Conservation (phyloP, 2,113 vertebrate genomes). For the Myrmecophaga tridactyla region DNA sequence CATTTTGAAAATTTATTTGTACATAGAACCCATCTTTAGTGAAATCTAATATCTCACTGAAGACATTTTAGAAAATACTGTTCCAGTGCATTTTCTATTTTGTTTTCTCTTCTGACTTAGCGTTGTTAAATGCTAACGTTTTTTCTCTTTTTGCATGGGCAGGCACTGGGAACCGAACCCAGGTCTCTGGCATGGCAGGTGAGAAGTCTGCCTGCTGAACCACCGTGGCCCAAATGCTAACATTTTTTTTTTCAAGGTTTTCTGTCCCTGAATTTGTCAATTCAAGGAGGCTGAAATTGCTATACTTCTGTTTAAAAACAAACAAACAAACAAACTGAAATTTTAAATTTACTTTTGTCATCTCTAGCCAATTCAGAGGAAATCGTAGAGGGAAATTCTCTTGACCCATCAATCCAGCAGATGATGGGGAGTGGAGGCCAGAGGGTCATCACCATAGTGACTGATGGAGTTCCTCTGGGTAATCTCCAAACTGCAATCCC, state of each 20-base stretch:
- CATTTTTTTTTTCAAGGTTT: slow-evolving; percentile 4
- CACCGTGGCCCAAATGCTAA: no score
- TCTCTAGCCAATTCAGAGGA: slow-evolving; percentile 85
- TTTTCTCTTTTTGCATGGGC: no score
- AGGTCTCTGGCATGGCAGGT: no score
- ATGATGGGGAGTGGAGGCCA: slow-evolving; percentile 86
- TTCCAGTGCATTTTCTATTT: background rate
- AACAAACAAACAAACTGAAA: slow-evolving; percentile 52
- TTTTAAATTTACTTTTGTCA: slow-evolving; percentile 41
- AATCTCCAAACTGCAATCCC: slow-evolving; percentile 83
- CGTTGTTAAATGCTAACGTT: background rate
- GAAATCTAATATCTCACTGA: slow-evolving; percentile 5
- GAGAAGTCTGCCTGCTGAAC: no score
- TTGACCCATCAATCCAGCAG: slow-evolving; percentile 85
- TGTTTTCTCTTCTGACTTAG: background rate
- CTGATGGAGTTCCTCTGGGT: slow-evolving; percentile 84
- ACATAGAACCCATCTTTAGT: background rate
- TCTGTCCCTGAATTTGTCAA: background rate
- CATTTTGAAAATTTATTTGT: slow-evolving; percentile 33
- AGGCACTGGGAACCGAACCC: no score
- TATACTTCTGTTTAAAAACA: slow-evolving; percentile 38
- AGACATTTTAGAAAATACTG: slow-evolving; percentile 33
- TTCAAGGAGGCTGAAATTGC: background rate
- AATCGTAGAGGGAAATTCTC: slow-evolving; percentile 77
- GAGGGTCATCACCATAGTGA: slow-evolving; percentile 86